phyloP scores from a whole-genome alignment of 2,113 vertebrate species.

The Barnardius zonarius region DNA sequence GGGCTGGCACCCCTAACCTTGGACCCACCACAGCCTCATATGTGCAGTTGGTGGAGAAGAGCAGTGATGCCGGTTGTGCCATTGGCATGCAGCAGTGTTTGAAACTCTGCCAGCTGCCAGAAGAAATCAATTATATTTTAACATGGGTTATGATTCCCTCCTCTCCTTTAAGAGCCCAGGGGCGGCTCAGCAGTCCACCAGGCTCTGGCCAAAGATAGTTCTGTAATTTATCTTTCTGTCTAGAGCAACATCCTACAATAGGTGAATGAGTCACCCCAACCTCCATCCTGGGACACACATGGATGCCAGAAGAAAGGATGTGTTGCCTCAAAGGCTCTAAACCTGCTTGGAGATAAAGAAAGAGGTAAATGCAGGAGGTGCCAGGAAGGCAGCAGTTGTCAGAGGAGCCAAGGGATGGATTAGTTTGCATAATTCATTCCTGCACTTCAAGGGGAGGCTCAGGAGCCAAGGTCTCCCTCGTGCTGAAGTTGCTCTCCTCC shows the following conservation, averaged over 20 bases:
- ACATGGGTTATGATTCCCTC: neutral
- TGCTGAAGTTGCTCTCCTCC: neutral
- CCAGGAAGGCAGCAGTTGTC: neutral
- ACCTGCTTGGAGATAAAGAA: neutral
- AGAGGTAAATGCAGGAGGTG: neutral
- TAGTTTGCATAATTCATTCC: conserved; percentile 59
- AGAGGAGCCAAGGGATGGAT: neutral
- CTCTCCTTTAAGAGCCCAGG: neutral
- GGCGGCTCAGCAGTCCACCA: neutral
- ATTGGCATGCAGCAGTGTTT: accelerated
- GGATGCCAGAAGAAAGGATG: neutral
- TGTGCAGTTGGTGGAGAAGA: neutral
- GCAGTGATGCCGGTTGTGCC: accelerated
- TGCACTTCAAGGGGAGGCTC: conserved; percentile 44
- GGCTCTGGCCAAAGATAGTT: neutral
- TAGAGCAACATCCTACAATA: neutral
- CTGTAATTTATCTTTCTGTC: neutral
- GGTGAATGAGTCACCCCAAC: neutral
- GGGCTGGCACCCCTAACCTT: neutral
- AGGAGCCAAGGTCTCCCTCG: conserved; percentile 40
- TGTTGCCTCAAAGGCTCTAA: neutral
- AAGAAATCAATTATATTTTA: neutral
- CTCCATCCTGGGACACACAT: neutral
- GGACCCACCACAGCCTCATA: neutral
- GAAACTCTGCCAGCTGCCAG: neutral